Evolutionary conservation across 1,140 invertebrate genomes (phyloP).

Genomic region (Diabrotica undecimpunctata): DNA sequence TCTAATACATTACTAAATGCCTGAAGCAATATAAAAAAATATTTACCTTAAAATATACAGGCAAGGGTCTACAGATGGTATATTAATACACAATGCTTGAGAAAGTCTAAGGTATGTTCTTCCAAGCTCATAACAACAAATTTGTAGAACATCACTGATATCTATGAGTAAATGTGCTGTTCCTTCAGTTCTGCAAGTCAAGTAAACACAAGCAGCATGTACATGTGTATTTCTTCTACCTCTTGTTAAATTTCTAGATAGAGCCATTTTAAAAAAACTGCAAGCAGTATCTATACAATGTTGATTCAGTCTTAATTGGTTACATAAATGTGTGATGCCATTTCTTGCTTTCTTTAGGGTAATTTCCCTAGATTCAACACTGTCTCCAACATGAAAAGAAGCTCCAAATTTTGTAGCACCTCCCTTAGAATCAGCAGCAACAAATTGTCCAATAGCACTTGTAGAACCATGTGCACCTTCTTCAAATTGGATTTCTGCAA

Average conservation of each 20-base stretch:
- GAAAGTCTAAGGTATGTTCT: slow-evolving; percentile 88
- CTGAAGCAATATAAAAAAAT: too few species aligned
- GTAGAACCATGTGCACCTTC: slow-evolving; percentile 86
- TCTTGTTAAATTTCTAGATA: slow-evolving; percentile 81
- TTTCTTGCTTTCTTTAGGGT: slow-evolving; percentile 84
- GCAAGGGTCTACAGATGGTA: slow-evolving; percentile 93
- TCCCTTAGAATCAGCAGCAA: slow-evolving; percentile 81
- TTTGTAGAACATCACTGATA: slow-evolving; percentile 94
- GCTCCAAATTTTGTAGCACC: slow-evolving; percentile 72
- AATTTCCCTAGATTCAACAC: slow-evolving; percentile 84
- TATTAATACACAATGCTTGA: slow-evolving; percentile 85
- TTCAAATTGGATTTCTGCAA: slow-evolving; percentile 93
- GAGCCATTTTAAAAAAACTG: slow-evolving; percentile 96
- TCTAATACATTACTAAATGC: too few species aligned
- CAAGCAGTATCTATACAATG: slow-evolving; percentile 90
- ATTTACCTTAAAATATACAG: slow-evolving; percentile 66
- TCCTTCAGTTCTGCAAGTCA: slow-evolving; percentile 91
- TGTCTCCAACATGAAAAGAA: slow-evolving; percentile 74
- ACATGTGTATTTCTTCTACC: slow-evolving; percentile 89
- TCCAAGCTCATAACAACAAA: slow-evolving; percentile 94
- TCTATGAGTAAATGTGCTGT: slow-evolving; percentile 96
- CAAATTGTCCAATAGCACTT: slow-evolving; percentile 88
- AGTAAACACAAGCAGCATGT: slow-evolving; percentile 95
- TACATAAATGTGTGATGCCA: slow-evolving; percentile 73
- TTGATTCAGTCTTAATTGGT: slow-evolving; percentile 79